phyloP scores from a whole-genome alignment of 2,797 vertebrate species.

The Gallirallus australis region DNA sequence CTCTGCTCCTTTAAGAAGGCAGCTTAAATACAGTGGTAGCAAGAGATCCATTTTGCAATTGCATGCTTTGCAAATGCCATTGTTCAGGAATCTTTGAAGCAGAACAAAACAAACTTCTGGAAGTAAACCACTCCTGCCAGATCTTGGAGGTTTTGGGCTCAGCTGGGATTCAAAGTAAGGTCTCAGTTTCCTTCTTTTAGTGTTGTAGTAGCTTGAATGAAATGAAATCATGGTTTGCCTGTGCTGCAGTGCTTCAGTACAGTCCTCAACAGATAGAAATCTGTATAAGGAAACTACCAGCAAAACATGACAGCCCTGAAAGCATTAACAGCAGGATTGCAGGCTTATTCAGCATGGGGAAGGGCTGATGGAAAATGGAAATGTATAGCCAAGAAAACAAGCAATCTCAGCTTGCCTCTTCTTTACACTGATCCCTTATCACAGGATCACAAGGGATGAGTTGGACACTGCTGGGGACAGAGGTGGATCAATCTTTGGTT shows the following conservation, averaged over 20 bases:
- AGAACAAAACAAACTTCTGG: background rate
- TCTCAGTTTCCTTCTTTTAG: background rate
- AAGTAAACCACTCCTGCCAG: background rate
- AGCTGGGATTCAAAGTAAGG: background rate
- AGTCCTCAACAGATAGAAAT: background rate
- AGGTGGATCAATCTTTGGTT: background rate
- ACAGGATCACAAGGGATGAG: background rate
- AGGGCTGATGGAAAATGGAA: background rate
- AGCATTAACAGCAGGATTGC: background rate
- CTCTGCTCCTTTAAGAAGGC: background rate
- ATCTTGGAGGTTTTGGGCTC: background rate
- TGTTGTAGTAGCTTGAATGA: background rate
- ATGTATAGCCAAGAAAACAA: background rate
- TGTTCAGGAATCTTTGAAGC: constrained; percentile 20
- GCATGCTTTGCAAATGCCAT: background rate
- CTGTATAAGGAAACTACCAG: background rate
- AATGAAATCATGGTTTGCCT: background rate
- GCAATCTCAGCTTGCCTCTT: background rate
- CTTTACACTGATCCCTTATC: background rate
- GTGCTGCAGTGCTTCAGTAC: background rate
- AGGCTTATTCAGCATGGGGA: background rate
- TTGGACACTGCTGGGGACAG: background rate
- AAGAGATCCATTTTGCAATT: background rate
- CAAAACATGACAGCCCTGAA: background rate
- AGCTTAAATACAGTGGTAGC: background rate